Base-by-base conservation (phyloP, 2,113 vertebrate species). In the Pachyramphus minor region DNA sequence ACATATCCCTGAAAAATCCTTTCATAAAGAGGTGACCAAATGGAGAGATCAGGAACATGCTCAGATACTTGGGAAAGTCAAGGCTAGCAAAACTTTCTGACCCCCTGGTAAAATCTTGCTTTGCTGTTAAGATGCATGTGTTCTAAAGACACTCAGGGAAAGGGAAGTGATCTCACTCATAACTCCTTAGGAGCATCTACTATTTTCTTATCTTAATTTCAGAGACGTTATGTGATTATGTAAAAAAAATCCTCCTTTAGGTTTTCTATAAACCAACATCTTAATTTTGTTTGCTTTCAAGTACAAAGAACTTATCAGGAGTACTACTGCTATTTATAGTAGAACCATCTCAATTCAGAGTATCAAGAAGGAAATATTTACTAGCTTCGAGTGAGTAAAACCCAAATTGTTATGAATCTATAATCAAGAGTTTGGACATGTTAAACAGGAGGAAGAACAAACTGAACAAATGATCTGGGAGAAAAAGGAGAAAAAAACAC, bases 141-240 rank as follows among this genome's bases (percentile, higher is more conserved):
- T 72, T 56, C 89, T 73, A 49, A 86, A 28, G 44, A 69, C 47
- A 21, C 10, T 50, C 23, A 63, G 52, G 39, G 49, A 82, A 94
- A 95, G 52, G 64, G 56, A 89, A 63, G 42, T 44, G 58, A 84
- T 63, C 41, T 56, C 77, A 86, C 24, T 90, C 75, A 68, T 91
- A 31, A 28, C 8, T 58, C 23, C 59, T 86, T 80, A 60, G 66
- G 96, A 91, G 30, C 55, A 96, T 78, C 28, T 53, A 58, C 50
- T 86, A 89, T 85, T 87, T 89, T 56, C n/a, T 96, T 93, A 91
- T 87, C 91, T 35, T 88, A 73, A 95, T 96, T 97, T 96, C 75
- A 91, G 82, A 94, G 47, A 47, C 25, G 90, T 85, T 25, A 94
- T 84, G 55, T 68, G 52, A 95, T 94, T 94, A 96, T n/a, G n/a